These are phyloP conservation scores for Serilophus lunatus DNA, from an alignment of 2,113 vertebrate species.

Conservation along the genomic window DNA sequence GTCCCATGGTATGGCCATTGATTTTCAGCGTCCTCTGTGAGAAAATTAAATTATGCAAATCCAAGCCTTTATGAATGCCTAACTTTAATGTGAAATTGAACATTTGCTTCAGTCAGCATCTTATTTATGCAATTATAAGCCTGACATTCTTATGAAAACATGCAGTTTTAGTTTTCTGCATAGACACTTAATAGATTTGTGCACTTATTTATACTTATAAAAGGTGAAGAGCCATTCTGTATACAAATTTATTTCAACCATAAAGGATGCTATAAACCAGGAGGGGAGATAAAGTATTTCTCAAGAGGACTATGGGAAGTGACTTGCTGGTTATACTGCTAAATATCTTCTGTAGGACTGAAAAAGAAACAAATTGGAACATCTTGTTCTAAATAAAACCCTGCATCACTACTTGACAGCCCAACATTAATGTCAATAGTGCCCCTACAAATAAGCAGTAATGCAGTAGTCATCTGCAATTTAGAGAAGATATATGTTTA, in stretches of 20 bases:
- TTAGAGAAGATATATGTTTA: not conserved
- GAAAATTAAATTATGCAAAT: conserved; percentile 91
- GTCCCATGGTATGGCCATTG: conserved; percentile 76
- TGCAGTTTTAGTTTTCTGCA: conserved; percentile 15
- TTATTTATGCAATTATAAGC: conserved; percentile 75
- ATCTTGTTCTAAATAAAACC: not conserved
- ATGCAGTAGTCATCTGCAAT: not conserved
- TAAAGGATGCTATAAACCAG: not conserved
- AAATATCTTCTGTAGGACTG: too few relatives aligned
- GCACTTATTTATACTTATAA: conserved; percentile 21
- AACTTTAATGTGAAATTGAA: conserved; percentile 69
- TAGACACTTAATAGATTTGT: conserved; percentile 10
- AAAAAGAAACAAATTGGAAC: not conserved
- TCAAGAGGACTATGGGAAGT: not conserved
- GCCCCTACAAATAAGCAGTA: not conserved
- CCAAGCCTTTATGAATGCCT: conserved; percentile 64
- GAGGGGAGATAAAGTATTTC: not conserved
- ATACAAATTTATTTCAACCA: not conserved
- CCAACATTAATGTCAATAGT: not conserved
- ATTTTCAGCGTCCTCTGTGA: conserved; percentile 85
- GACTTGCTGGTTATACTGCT: not conserved
- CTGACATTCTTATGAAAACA: conserved; percentile 51
- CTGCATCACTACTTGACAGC: not conserved
- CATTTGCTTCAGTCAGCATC: conserved; percentile 77
- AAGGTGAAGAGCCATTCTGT: not conserved